Conservation (phyloP, 2,888 invertebrate species). For the Mesopsocus fuscifrons region DNA sequence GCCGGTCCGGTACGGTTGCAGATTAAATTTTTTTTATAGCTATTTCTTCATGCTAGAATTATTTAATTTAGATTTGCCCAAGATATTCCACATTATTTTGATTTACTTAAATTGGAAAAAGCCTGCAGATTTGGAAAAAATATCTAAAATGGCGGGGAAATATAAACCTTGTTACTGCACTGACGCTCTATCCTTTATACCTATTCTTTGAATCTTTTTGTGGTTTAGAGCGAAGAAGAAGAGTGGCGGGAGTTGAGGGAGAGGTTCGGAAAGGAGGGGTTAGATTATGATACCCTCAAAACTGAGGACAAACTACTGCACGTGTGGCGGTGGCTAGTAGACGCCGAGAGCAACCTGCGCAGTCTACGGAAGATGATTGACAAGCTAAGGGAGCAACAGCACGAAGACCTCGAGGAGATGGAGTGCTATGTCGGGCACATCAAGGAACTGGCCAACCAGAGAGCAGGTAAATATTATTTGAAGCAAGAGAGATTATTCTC, state of each 20-base stretch:
- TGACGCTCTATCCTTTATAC: too few relatives aligned
- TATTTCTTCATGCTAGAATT: background rate
- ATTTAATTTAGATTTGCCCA: too few relatives aligned
- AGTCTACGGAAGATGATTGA: slow-evolving; percentile 25
- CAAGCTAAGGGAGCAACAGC: slow-evolving; percentile 24
- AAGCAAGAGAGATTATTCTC: too few relatives aligned
- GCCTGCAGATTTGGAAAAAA: too few relatives aligned
- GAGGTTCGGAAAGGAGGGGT: slow-evolving; percentile 24
- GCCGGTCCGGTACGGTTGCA: background rate
- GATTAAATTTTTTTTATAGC: background rate
- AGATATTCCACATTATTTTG: too few relatives aligned
- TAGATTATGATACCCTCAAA: slow-evolving; percentile 21
- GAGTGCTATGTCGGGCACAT: slow-evolving; percentile 24
- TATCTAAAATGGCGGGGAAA: too few relatives aligned
- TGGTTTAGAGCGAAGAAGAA: slow-evolving; percentile 23
- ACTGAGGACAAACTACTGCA: slow-evolving; percentile 22
- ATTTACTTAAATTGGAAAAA: too few relatives aligned
- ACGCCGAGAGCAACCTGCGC: slow-evolving; percentile 25
- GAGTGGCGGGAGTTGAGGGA: slow-evolving; percentile 23
- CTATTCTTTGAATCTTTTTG: slow-evolving; percentile 11
- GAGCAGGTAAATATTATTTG: slow-evolving; percentile 15
- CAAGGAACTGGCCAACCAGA: slow-evolving; percentile 22
- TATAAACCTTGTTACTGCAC: too few relatives aligned
- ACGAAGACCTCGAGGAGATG: slow-evolving; percentile 26
- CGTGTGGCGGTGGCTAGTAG: slow-evolving; percentile 26